A percentile compares a stretch with the other conserved stretches of the same genome.
phyloP scores from a whole-genome alignment of 2,797 vertebrate genomes.

The Lepus townsendii region DNA sequence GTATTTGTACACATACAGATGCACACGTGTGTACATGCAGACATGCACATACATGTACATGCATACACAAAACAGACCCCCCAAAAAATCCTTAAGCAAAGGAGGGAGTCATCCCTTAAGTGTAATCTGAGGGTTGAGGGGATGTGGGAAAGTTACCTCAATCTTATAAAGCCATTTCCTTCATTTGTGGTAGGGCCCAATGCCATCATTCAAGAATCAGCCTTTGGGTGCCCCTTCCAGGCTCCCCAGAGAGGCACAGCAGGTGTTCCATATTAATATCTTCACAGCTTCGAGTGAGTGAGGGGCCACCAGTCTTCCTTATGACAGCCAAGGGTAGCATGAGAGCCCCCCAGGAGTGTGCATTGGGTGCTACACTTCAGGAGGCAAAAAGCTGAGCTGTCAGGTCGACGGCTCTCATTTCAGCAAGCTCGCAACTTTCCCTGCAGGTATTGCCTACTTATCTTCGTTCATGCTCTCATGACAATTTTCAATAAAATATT shows the following conservation, averaged over 20 bases:
- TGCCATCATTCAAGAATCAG: too few species aligned
- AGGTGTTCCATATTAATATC: not conserved
- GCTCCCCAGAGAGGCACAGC: not conserved
- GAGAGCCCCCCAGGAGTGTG: fast-evolving
- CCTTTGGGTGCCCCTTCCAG: too few species aligned
- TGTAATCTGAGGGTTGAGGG: not conserved
- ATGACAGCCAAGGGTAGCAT: not conserved
- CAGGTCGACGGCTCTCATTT: not conserved
- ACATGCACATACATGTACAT: not conserved
- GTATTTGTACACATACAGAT: too few species aligned
- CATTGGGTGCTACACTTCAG: not conserved
- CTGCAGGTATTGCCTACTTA: not conserved
- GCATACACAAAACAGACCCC: not conserved
- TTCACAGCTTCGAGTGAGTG: not conserved
- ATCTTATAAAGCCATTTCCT: not conserved
- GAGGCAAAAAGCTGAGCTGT: not conserved
- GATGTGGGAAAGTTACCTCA: not conserved
- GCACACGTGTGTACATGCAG: not conserved
- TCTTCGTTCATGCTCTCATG: not conserved
- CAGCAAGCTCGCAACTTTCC: not conserved
- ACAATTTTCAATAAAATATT: not conserved
- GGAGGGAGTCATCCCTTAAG: not conserved
- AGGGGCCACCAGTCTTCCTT: not conserved
- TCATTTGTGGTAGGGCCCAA: not conserved
- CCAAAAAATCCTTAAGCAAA: not conserved